phyloP scores from a whole-genome alignment of 2,797 vertebrate species.

The Cercopithecus mitis region DNA sequence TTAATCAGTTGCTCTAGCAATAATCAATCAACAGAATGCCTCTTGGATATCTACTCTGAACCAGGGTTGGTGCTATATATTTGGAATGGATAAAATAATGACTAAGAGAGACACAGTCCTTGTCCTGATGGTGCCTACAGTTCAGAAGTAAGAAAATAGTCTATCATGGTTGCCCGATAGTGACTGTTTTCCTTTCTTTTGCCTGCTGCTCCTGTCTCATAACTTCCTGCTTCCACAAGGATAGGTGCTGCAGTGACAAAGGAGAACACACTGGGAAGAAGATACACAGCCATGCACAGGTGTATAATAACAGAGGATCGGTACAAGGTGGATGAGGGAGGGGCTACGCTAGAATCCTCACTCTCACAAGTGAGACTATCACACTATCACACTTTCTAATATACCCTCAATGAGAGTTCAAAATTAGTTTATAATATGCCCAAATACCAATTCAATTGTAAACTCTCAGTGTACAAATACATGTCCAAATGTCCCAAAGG shows the following conservation, averaged over 20 bases:
- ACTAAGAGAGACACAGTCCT: background rate
- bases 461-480: background rate
- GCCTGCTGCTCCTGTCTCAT: background rate
- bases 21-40: background rate
- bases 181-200: background rate
- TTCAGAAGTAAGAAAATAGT: background rate
- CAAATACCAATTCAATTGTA: background rate
- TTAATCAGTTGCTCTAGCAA: background rate
- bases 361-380: background rate
- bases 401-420: background rate
- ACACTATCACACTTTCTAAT: background rate
- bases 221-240: background rate
- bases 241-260: background rate
- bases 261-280: background rate
- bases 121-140: background rate
- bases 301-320: background rate
- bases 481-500: background rate
- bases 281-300: rapidly evolving
- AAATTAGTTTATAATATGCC: background rate
- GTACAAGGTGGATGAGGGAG: background rate
- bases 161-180: background rate
- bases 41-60: background rate
- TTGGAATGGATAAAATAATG: background rate
- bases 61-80: background rate
- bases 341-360: background rate